phyloP scores from a whole-genome alignment of 2,797 vertebrate species.

The Tokudaia muenninki region DNA sequence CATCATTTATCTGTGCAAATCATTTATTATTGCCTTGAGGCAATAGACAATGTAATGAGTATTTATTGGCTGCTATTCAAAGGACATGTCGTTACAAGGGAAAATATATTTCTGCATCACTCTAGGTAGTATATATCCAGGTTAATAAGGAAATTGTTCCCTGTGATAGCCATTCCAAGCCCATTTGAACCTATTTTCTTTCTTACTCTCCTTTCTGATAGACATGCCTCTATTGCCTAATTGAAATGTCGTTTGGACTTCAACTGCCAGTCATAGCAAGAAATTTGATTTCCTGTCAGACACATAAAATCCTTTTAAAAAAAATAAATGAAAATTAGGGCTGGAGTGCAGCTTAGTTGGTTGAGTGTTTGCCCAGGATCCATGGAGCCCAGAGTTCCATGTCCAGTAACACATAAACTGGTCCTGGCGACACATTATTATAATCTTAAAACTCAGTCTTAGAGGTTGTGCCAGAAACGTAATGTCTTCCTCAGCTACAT shows the following conservation, averaged over 20 bases:
- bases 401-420: background rate
- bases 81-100: background rate
- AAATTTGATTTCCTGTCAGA: background rate
- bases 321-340: background rate
- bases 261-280: background rate
- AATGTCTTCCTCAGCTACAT: background rate
- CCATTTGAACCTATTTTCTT: too few species aligned
- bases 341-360: background rate
- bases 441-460: background rate
- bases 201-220: background rate
- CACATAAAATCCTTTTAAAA: background rate
- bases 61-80: background rate
- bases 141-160: background rate
- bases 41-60: background rate
- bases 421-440: too few species aligned
- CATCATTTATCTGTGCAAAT: background rate
- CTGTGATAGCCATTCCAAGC: background rate
- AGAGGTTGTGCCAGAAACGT: background rate
- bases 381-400: background rate
- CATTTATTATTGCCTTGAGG: background rate
- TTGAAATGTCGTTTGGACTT: background rate
- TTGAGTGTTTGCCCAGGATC: background rate
- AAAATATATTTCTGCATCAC: background rate
- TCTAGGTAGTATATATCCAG: background rate
- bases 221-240: background rate